These are phyloP conservation scores for Belgica antarctica DNA, from an alignment of 2,888 invertebrate species.

Conservation along the genomic window DNA sequence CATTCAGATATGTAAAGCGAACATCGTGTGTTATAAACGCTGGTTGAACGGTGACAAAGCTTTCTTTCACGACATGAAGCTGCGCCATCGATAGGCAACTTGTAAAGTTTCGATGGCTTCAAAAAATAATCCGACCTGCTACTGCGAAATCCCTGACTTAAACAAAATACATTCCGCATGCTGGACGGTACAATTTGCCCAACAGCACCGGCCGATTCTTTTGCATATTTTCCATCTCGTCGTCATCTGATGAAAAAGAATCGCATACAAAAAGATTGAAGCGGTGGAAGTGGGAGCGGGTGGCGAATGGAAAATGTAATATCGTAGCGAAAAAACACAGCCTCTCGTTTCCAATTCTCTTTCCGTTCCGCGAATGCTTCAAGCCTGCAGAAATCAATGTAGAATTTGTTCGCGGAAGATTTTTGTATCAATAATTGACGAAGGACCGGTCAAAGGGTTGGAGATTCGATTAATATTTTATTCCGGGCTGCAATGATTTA, in stretches of 20 bases:
- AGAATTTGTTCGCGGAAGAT: not conserved
- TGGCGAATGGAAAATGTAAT: constrained; percentile 12
- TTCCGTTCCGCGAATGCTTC: not conserved
- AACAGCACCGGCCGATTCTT: constrained; percentile 21
- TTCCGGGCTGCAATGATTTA: no score
- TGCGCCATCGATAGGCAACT: not conserved
- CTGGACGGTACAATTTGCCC: constrained; percentile 24
- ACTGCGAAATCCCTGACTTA: not conserved
- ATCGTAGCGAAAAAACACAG: no score
- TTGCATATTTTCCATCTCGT: constrained; percentile 16
- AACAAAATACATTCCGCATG: constrained; percentile 1
- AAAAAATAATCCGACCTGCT: not conserved
- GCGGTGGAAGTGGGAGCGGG: not conserved
- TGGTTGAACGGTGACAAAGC: not conserved
- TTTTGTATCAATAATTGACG: constrained; percentile 17
- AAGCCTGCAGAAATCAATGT: not conserved
- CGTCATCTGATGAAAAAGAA: constrained; percentile 28
- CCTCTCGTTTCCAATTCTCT: not conserved
- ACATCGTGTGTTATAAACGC: not conserved
- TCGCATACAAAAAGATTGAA: constrained; percentile 9
- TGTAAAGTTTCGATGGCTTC: no score
- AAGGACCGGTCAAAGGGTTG: not conserved
- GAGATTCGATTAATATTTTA: no score
- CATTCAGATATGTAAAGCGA: not conserved
- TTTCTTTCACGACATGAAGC: not conserved